Conservation (phyloP, 2,113 vertebrate species). For the Apodemus sylvaticus region DNA sequence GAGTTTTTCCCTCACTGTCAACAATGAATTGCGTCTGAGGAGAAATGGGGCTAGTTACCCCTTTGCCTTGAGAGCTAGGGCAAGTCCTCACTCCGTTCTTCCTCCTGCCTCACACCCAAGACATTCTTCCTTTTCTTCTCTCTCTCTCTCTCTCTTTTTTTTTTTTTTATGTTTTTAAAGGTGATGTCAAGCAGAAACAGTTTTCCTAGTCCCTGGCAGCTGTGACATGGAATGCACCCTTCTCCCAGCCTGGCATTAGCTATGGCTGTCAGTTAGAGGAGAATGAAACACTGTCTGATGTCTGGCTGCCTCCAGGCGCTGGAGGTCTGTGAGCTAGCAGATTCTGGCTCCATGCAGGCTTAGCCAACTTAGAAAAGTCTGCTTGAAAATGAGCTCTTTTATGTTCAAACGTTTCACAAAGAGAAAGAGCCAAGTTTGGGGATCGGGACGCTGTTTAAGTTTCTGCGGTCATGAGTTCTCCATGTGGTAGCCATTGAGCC, state of each 20-base stretch:
- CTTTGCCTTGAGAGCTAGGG: conserved; percentile 29
- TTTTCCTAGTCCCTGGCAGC: conserved; percentile 69
- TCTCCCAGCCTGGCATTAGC: conserved; percentile 69
- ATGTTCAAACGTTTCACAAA: not conserved
- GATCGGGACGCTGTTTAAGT: not conserved
- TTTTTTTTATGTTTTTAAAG: conserved; percentile 70
- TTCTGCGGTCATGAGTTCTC: not conserved
- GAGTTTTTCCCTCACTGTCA: conserved; percentile 18
- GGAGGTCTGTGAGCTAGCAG: not conserved
- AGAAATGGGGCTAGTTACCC: not conserved
- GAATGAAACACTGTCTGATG: conserved; percentile 69
- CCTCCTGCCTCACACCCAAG: conserved; percentile 44
- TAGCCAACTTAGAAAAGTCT: not conserved
- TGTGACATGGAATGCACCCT: not conserved
- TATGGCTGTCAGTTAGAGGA: conserved; percentile 51
- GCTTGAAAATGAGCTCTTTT: conserved; percentile 10
- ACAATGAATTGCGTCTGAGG: not conserved
- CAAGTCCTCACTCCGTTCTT: conserved; percentile 11
- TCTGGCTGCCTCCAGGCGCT: conserved; percentile 57
- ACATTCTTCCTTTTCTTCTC: conserved; percentile 66
- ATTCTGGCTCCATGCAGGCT: not conserved
- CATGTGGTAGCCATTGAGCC: rapidly evolving
- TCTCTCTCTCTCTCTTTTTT: conserved; percentile 23
- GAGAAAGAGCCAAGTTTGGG: not conserved
- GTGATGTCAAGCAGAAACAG: conserved; percentile 65